phyloP scores from a whole-genome alignment of 37 sponge, comb jelly and placozoan species.

The Crambe crambe region DNA sequence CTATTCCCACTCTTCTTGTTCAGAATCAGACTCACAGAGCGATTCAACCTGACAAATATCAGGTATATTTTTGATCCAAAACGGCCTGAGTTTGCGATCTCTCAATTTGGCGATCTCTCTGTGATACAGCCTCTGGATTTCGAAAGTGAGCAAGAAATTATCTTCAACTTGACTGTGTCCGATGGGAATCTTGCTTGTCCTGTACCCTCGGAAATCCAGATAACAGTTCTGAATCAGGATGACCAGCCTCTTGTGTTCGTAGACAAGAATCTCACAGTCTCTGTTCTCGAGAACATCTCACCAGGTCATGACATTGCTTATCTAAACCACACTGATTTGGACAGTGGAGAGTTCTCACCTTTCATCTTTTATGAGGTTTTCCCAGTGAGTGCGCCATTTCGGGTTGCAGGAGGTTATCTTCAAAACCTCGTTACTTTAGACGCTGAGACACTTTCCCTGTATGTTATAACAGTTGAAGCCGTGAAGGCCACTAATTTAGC shows the following conservation, averaged over 20 bases:
- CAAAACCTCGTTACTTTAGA: conserved; percentile 35
- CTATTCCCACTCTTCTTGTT: conserved; percentile 13
- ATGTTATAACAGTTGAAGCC: conserved; percentile 42
- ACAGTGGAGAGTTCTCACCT: background rate
- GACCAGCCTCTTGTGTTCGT: conserved; percentile 47
- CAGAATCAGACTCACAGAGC: background rate
- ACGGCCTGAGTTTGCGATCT: conserved; percentile 3
- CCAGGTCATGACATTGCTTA: background rate
- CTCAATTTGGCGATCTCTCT: conserved; percentile 13
- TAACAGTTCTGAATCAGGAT: conserved; percentile 45
- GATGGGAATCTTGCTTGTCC: conserved; percentile 15
- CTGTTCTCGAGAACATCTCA: conserved; percentile 8
- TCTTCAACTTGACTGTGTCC: conserved; percentile 25
- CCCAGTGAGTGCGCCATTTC: conserved; percentile 19
- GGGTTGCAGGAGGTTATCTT: conserved; percentile 19
- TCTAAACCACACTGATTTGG: conserved; percentile 6
- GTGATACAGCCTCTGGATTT: conserved; percentile 48
- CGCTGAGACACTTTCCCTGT: conserved; percentile 35
- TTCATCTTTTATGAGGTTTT: conserved; percentile 11
- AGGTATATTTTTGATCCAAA: conserved; percentile 7
- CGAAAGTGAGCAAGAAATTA: conserved; percentile 28
- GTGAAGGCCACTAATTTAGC: conserved; percentile 10
- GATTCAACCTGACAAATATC: background rate
- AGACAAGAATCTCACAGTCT: background rate
- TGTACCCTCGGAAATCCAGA: conserved; percentile 22